Evolutionary conservation across 2,888 invertebrate species (phyloP), one percentile per base, ranked within the genome.

Genomic region (Pammene aurita): DNA sequence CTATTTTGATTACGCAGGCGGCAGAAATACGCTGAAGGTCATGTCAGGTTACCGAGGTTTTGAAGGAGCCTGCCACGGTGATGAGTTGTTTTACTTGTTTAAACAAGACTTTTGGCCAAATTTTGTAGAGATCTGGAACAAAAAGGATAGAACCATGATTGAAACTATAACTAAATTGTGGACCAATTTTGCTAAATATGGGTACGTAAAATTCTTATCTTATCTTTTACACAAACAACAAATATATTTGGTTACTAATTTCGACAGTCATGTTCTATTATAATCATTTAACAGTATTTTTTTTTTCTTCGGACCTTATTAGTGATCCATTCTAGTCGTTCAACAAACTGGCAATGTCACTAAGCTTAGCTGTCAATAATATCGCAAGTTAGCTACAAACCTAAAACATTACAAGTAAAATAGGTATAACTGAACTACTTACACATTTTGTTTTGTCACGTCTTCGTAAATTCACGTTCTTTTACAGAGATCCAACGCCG

Each of bases 151-250:
- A 26, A 74, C 74, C 70, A 76, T 89, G 35, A 87, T 92, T 35
- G 77, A 88, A 14, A 77, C 76, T 72, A 83, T 92, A 77, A 89
- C 90, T 1, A 80, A 78, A 55, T 75, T 91, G 77, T 92, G 92
- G 92, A 88, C 85, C 0, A 86, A 92, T 73, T 92, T 92, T 72
- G 92, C 91, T 5, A 91, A 90, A 81, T 84, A 84, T 72, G 86
- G 90, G 92, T 92, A 76, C 57, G 77, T 72, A 52, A 5, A 26
- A 6, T 16, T 16, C 26, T 26, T 4, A 26, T 26, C n/a, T n/a
- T n/a, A n/a, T n/a, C n/a, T n/a, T n/a, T n/a, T n/a, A n/a, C n/a
- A n/a, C n/a, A n/a, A n/a, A n/a, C n/a, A n/a, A n/a, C n/a, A n/a
- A n/a, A n/a, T n/a, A n/a, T n/a, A n/a, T n/a, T n/a, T n/a, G n/a